phyloP scores from a whole-genome alignment of 2,113 vertebrate genomes.

The Lichenostomus cassidix region DNA sequence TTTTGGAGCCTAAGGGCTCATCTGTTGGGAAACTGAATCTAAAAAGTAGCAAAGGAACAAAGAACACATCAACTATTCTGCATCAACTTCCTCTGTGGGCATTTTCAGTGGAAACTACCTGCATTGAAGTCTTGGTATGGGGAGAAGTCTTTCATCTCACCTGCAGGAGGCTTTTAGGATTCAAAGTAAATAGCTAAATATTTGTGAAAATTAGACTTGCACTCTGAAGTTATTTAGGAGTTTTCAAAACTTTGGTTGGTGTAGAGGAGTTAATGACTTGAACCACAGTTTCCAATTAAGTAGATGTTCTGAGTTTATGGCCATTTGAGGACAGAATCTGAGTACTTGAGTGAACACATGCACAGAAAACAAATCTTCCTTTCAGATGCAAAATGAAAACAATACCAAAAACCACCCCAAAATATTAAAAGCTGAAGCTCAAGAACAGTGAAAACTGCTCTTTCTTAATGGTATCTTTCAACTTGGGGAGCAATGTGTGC shows the following conservation, averaged over 20 bases:
- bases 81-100: background rate
- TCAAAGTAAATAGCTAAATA: background rate
- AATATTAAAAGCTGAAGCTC: background rate
- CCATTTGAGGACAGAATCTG: background rate
- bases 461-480: background rate
- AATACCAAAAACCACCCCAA: fast-evolving
- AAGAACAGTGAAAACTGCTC: background rate
- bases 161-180: background rate
- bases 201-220: background rate
- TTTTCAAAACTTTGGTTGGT: background rate
- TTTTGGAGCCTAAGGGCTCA: background rate
- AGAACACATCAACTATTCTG: background rate
- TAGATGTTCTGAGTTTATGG: background rate
- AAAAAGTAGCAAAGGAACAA: background rate
- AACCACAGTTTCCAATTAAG: background rate
- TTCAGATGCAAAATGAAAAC: background rate
- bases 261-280: background rate
- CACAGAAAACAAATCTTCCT: background rate
- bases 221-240: background rate
- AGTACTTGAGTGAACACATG: background rate
- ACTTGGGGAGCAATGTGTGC: background rate
- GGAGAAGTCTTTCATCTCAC: background rate
- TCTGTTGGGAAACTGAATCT: background rate
- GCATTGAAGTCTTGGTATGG: background rate
- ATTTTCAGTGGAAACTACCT: background rate